Evolutionary conservation across 1,140 invertebrate species (phyloP).

Genomic region (Trichonephila inaurata): DNA sequence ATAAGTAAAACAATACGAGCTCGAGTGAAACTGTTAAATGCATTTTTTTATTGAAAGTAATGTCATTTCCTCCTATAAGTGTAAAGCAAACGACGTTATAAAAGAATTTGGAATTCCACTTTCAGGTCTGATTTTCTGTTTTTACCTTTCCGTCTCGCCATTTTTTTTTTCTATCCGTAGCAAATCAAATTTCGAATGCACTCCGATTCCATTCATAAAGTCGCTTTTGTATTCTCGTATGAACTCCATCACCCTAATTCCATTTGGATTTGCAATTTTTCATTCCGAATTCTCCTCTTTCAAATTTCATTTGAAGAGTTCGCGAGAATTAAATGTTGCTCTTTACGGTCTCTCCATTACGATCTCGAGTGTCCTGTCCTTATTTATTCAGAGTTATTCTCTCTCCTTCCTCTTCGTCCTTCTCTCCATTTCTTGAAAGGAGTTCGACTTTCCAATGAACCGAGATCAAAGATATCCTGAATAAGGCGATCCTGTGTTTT

Average conservation of each 20-base stretch:
- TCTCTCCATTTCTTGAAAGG: not conserved
- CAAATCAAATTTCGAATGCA: conserved; percentile 4
- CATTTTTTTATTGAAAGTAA: too few relatives aligned
- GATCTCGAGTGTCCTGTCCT: not conserved
- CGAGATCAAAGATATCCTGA: not conserved
- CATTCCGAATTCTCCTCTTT: not conserved
- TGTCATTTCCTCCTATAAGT: too few relatives aligned
- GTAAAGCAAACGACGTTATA: too few relatives aligned
- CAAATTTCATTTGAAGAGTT: too few relatives aligned
- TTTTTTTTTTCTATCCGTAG: not conserved
- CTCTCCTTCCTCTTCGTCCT: not conserved
- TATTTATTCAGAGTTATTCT: not conserved
- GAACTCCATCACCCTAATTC: not conserved
- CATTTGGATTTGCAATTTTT: not conserved
- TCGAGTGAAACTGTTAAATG: too few relatives aligned
- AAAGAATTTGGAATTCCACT: too few relatives aligned
- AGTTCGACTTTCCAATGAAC: not conserved
- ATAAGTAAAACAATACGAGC: too few relatives aligned
- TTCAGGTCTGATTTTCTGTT: too few relatives aligned
- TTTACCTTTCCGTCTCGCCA: not conserved
- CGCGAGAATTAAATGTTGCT: not conserved
- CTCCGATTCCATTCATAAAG: not conserved
- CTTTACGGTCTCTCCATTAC: not conserved
- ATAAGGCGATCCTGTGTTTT: too few relatives aligned
- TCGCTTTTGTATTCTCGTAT: not conserved